These are phyloP conservation scores for Erpetoichthys calabaricus DNA, from an alignment of 2,797 vertebrate species.

Conservation along the genomic window DNA sequence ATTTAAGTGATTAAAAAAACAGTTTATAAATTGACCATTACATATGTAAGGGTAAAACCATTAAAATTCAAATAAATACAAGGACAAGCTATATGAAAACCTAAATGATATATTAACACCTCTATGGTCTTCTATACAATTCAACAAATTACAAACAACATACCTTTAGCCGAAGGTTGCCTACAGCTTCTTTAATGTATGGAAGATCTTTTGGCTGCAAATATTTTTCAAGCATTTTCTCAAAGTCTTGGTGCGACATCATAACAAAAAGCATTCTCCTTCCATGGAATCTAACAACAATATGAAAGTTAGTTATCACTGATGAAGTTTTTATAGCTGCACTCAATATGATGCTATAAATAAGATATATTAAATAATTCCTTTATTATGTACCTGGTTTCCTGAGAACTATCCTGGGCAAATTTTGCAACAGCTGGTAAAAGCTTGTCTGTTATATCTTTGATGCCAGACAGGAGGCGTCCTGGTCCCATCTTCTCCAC, in stretches of 20 bases:
- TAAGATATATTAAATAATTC: neutral
- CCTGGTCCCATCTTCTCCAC: conserved; percentile 63
- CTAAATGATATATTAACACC: no score
- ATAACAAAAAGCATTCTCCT: conserved; percentile 75
- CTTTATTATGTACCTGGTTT: conserved; percentile 57
- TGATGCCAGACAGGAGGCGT: conserved; percentile 58
- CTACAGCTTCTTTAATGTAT: conserved; percentile 64
- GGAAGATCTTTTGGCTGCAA: conserved; percentile 68
- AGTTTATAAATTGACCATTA: no score
- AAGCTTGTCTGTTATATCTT: conserved; percentile 61
- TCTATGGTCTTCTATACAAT: no score
- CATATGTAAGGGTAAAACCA: no score
- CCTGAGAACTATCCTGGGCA: conserved; percentile 75
- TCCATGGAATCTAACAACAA: conserved; percentile 64
- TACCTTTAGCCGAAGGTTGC: conserved; percentile 73
- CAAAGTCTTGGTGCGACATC: conserved; percentile 73
- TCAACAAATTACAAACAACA: neutral
- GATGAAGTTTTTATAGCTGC: neutral
- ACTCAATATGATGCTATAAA: neutral
- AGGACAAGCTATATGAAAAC: no score
- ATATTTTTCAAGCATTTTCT: conserved; percentile 72
- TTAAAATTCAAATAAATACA: no score
- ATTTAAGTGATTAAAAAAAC: no score
- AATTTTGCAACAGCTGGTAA: conserved; percentile 66
- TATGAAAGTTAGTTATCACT: neutral